Base-by-base conservation (phyloP, 2,888 invertebrate genomes). In the Tetranychus truncatus region DNA sequence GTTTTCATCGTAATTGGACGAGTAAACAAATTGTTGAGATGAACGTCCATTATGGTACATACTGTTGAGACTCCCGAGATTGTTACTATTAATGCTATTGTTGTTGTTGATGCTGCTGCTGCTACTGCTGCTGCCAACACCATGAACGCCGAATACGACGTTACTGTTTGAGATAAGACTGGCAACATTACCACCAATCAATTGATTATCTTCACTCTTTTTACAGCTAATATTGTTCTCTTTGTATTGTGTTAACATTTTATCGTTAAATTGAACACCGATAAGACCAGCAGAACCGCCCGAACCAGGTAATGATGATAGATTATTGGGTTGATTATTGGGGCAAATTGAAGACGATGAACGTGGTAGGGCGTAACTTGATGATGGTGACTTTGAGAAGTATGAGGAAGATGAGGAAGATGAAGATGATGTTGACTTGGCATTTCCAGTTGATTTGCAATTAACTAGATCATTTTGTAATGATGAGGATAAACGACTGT, bases 191-290 rank as follows among this genome's bases (percentile, higher is more conserved):
- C 8, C 69, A 71, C 55, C 74, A 74, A 74, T 67, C 55, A 55
- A 15, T 55, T 55, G 9, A 15, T 74, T 71, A 69, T 71, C 20
- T 66, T 45, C 74, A 74, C 66, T 71, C 9, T 24, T 74, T 45
- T 74, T 74, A 72, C 7, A 74, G 55, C 21, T 74, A 67, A 55
- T 55, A 15, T 55, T 9, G 15, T 55, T 55, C 55, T 55, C 55
- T 55, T 55, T 55, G 55, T 55, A 55, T 55, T 55, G 55, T 55
- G 55, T 15, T 55, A 15, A 3, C 55, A 55, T 55, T 55, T 55
- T 55, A 55, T 55, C 55, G 55, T 55, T 55, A 55, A 9, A 55
- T 55, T 55, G 55, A 55, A 55, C 15, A 55, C 55, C 55, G 55
- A 55, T 55, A 55, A 34, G 34, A 34, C 34, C 34, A 5, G 11